Evolutionary conservation across 1,140 invertebrate genomes (phyloP).

Genomic region (Nephotettix cincticeps): DNA sequence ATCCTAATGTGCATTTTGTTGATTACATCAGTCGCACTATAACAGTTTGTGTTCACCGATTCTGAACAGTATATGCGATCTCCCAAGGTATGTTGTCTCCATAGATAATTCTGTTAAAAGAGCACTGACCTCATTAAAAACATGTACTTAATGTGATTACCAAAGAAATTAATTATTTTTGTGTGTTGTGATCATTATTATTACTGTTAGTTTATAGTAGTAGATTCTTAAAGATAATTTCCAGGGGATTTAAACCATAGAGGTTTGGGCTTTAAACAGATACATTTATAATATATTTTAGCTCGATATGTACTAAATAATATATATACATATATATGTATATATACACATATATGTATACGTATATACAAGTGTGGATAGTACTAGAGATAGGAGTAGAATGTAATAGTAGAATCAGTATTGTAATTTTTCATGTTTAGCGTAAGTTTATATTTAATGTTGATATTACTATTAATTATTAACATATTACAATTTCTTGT

Average conservation of each 20-base stretch:
- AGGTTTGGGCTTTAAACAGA: not conserved
- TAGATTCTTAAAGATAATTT: not conserved
- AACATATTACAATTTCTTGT: too few species aligned
- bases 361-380: not conserved
- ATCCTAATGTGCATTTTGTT: too few species aligned
- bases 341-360: not conserved
- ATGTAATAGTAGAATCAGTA: slow-evolving; percentile 1
- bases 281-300: not conserved
- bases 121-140: not conserved
- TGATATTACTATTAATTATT: too few species aligned
- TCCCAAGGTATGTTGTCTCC: not conserved
- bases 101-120: not conserved
- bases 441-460: too few species aligned
- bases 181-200: slow-evolving; percentile 9
- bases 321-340: not conserved
- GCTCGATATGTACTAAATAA: too few species aligned
- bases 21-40: too few species aligned
- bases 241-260: not conserved
- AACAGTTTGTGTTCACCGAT: too few species aligned
- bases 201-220: not conserved
- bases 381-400: slow-evolving; percentile 1
- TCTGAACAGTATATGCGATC: not conserved
- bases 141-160: slow-evolving; percentile 13
- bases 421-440: not conserved
- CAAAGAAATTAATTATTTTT: slow-evolving; percentile 11